Base-by-base conservation (phyloP, 2,113 vertebrate genomes). In the Laterallus jamaicensis region DNA sequence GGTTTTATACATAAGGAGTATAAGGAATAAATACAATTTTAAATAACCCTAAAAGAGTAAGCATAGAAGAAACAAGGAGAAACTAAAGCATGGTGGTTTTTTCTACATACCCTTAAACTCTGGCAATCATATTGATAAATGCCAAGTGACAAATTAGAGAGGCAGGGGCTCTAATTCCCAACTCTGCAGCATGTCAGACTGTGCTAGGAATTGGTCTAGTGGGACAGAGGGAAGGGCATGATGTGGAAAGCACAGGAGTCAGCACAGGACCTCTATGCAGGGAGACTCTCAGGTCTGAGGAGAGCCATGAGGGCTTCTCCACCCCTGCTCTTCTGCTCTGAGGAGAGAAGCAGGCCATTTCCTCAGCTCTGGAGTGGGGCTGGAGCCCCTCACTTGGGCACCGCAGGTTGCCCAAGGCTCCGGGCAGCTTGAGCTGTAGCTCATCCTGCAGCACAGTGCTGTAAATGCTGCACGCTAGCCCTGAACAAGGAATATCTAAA, bases 261-360 rank as follows among this genome's bases (percentile, higher is more conserved):
- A 79, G 52, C 69, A 28, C 12, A 60, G 37, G 40, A 39, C 22
- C 37, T 89, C 35, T 14, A 1, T 56, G 29, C 5, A 9, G n/a
- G 28, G n/a, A 71, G 12, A 13, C 12, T 42, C 12, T 85, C 21
- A 12, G 8, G 32, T 69, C 44, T 60, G 35, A 82, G 28, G 31
- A 55, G 26, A 75, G 25, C 32, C 9, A 0, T n/a, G 39, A 80
- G 25, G 18, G 12, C 28, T 63, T 83, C 35, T 29, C 50, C 8
- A 3, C 22, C 52, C 50, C 59, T 40, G n/a, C 1, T 1, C 15
- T 1, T 37, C 59, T 47, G 39, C 1, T 1, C 15, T 1, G 10
- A 6, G 74, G 13, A 60, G 25, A 21, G 28, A 55, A 95, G 15
- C 18, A 10, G 28, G 12, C 5, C 31, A 15, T 52, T 56, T 70